Evolutionary conservation across 2,113 vertebrate species (phyloP).

Genomic region (Hemibates koningsi): DNA sequence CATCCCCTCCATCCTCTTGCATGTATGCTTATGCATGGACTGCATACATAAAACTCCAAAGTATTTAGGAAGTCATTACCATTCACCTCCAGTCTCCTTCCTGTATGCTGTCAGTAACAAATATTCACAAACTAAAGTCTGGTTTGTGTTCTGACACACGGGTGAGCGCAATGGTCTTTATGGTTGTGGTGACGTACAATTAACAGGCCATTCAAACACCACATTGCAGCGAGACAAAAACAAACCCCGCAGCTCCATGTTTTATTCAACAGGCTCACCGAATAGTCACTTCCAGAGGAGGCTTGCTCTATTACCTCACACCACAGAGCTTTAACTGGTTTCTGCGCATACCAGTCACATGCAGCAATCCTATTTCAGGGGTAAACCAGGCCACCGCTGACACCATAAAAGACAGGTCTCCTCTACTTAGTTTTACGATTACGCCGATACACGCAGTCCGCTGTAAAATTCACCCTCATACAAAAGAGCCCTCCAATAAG

Average conservation of each 20-base stretch:
- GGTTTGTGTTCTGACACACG: neutral
- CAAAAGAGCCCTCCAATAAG: slow-evolving; percentile 42
- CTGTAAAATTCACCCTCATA: slow-evolving; percentile 43
- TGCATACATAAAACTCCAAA: neutral
- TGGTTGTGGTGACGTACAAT: neutral
- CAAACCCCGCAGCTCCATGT: neutral
- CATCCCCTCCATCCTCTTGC: neutral
- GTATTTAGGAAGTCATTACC: neutral
- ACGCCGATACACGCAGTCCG: slow-evolving; percentile 28
- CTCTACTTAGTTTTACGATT: slow-evolving; percentile 46
- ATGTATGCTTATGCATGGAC: neutral
- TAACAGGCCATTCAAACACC: neutral
- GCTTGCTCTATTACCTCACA: neutral
- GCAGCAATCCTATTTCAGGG: neutral
- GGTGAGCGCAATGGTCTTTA: neutral
- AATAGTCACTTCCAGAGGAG: neutral
- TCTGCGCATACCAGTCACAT: rapidly evolving
- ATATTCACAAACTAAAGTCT: neutral
- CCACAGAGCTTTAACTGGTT: neutral
- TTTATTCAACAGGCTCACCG: neutral
- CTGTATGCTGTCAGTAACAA: neutral
- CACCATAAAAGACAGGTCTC: slow-evolving; percentile 34
- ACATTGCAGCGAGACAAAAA: neutral
- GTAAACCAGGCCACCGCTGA: neutral
- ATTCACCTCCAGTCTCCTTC: neutral